Base-by-base conservation (phyloP, 2,113 vertebrate genomes). In the Cepphus grylle region DNA sequence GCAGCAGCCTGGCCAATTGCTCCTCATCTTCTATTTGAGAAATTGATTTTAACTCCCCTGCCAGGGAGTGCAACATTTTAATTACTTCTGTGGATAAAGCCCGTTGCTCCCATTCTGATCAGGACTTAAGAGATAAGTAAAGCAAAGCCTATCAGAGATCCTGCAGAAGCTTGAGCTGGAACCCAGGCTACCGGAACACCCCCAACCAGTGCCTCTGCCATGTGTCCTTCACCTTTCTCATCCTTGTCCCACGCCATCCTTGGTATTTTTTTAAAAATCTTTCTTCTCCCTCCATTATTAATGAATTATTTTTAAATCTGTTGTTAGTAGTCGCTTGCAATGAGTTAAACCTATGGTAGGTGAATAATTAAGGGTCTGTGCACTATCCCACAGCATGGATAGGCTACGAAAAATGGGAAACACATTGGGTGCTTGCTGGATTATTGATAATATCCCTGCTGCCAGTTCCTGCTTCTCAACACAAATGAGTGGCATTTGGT, bases 11-110 rank as follows among this genome's bases (percentile, higher is more conserved):
- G 73, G 86, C 69, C 91, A 91, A 36, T 84, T 81, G 69, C 65
- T 95, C 80, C 86, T 94, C 83, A 27, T 89, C 73, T 84, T 63
- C 69, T n/a, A 50, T 95, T 91, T 86, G 69, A 96, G 73, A 89
- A 93, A 97, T 95, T 91, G 96, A 96, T 96, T 97, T 95, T 95
- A 95, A 93, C 84, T 97, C 91, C 47, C 30, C 84, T 94, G 87
- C 93, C 95, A 96, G 74, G 73, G 81, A 96, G 90, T 69, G 78
- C 87, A 94, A 96, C 92, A 77, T 95, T 94, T 94, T 97, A 96
- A 96, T 96, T 96, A 96, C 95, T 95, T 88, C 81, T 95, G 70
- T 73, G 92, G 93, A 90, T 95, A 87, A 96, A 93, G 95, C 69
- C 87, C 5, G 16, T 88, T 87, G 90, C 49, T 96, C 86, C 93